phyloP scores from a whole-genome alignment of 2,797 vertebrate species.

The Meda fulgida region DNA sequence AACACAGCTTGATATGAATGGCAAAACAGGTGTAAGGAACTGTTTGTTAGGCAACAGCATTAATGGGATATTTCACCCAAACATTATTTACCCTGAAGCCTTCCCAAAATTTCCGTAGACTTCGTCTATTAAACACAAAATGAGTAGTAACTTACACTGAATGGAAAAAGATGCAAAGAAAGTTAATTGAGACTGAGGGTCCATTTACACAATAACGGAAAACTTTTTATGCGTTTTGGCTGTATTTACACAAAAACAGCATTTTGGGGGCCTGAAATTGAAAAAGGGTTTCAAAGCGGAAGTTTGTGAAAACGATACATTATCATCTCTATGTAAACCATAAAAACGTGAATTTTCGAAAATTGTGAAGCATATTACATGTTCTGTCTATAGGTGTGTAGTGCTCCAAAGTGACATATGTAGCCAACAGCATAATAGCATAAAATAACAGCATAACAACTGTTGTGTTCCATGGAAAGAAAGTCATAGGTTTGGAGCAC shows the following conservation, averaged over 20 bases:
- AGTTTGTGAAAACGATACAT: background rate
- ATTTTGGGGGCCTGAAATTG: background rate
- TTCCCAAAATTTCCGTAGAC: background rate
- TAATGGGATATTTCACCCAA: background rate
- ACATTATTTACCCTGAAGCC: background rate
- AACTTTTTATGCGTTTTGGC: background rate
- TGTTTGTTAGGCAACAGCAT: background rate
- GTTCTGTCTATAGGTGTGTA: too few species aligned
- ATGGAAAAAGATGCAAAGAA: background rate
- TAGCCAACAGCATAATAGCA: too few species aligned
- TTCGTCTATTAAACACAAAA: background rate
- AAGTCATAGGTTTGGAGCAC: background rate
- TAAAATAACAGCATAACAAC: too few species aligned
- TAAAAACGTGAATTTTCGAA: background rate
- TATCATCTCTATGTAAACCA: background rate
- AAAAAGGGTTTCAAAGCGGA: too few species aligned
- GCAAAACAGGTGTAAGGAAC: conserved; percentile 21
- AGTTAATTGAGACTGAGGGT: background rate
- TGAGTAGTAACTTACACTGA: background rate
- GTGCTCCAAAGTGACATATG: too few species aligned
- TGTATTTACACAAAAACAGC: background rate
- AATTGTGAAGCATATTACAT: background rate
- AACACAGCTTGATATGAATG: background rate
- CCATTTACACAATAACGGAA: background rate
- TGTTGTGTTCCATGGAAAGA: background rate